Evolutionary conservation across 2,888 invertebrate species (phyloP).

Genomic region (Pilophorus perplexus): DNA sequence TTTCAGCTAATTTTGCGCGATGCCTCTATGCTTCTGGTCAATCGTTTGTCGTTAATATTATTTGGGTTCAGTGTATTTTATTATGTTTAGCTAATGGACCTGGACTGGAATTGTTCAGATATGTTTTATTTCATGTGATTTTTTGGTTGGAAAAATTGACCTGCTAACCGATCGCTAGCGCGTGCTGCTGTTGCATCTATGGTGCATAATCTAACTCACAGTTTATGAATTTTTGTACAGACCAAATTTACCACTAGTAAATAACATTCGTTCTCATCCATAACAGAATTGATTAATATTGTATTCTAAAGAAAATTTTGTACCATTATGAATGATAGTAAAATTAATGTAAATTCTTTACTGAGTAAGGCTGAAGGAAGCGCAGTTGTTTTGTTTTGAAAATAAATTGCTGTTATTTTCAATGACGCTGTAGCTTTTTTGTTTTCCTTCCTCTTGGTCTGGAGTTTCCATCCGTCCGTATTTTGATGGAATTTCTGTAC

Average conservation of each 20-base stretch:
- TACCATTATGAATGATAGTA: conserved; percentile 3
- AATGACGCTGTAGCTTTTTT: background rate
- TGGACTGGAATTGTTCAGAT: no score
- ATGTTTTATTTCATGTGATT: no score
- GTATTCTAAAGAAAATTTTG: conserved; percentile 9
- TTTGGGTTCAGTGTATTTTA: no score
- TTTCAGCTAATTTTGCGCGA: no score
- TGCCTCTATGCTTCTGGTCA: background rate
- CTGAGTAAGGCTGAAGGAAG: conserved; percentile 16
- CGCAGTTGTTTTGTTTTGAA: conserved; percentile 25
- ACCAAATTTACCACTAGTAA: conserved; percentile 23
- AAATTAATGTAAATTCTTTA: conserved; percentile 17
- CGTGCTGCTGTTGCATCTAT: background rate
- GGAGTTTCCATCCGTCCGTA: no score
- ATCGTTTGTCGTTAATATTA: background rate
- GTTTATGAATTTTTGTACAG: no score
- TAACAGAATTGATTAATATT: conserved; percentile 9
- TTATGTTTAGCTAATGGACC: no score
- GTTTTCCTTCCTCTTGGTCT: background rate
- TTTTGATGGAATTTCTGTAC: no score
- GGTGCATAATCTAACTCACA: background rate
- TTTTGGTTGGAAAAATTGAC: no score
- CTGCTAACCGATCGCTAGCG: no score
- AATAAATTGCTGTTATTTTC: conserved; percentile 31
- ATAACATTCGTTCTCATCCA: conserved; percentile 1